Conservation (phyloP, 2,113 vertebrate species). For the Bufo gargarizans region DNA sequence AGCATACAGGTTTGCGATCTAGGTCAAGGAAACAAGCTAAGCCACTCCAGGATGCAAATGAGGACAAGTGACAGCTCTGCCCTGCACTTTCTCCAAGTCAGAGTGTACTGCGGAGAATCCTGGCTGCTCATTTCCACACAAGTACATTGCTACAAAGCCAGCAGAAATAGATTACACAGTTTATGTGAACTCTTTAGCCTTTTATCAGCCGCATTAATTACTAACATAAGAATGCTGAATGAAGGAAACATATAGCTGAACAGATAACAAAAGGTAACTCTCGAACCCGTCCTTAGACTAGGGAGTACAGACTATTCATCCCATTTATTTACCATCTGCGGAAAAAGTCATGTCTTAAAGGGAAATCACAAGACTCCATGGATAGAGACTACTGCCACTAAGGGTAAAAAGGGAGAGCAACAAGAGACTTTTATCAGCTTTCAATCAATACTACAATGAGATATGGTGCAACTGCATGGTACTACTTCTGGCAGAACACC, state of each 20-base stretch:
- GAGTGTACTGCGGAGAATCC: conserved; percentile 13
- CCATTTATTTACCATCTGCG: not conserved
- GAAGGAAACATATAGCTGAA: not conserved
- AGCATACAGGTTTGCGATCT: conserved; percentile 17
- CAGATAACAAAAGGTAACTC: too few species aligned
- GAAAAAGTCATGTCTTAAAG: not conserved
- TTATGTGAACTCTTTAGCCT: not conserved
- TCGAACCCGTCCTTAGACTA: not conserved
- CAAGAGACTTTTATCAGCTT: not conserved
- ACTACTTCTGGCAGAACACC: too few species aligned
- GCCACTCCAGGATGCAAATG: conserved; percentile 35
- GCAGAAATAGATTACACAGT: not conserved
- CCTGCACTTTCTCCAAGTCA: not conserved
- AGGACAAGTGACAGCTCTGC: conserved; percentile 37
- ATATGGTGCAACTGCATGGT: too few species aligned
- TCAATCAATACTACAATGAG: not conserved
- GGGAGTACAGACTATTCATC: not conserved
- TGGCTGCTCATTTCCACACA: not conserved
- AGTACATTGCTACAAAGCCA: not conserved
- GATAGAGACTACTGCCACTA: not conserved
- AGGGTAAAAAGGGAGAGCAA: not conserved
- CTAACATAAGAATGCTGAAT: not conserved
- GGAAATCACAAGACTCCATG: not conserved
- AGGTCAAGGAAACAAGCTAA: conserved; percentile 49
- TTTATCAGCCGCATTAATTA: not conserved